Conservation (phyloP, 2,113 vertebrate genomes). For the Sus scrofa region T2T-Sscrofa CM000824.6:171834001-171834500, state of each 20-base stretch:
- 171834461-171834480: background rate
- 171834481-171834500: background rate
- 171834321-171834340: slow-evolving; percentile 8
- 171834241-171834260: slow-evolving; percentile 54
- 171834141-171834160: slow-evolving; percentile 33
- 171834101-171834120: slow-evolving; percentile 50
- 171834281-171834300: background rate
- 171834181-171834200: slow-evolving; percentile 53
- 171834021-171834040: slow-evolving; percentile 49
- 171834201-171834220: slow-evolving; percentile 28
- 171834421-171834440: background rate
- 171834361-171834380: slow-evolving; percentile 11
- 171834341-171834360: slow-evolving; percentile 16
- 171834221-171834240: slow-evolving; percentile 59
- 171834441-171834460: background rate
- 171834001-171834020: slow-evolving; percentile 47
- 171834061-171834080: background rate
- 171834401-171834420: background rate
- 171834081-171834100: background rate
- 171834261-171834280: slow-evolving; percentile 34
- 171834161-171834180: slow-evolving; percentile 37
- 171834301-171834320: background rate
- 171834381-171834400: background rate
- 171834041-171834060: background rate
- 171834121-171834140: slow-evolving; percentile 31